Conservation (phyloP, 1,140 invertebrate species). For the Calephelis virginiensis region DNA sequence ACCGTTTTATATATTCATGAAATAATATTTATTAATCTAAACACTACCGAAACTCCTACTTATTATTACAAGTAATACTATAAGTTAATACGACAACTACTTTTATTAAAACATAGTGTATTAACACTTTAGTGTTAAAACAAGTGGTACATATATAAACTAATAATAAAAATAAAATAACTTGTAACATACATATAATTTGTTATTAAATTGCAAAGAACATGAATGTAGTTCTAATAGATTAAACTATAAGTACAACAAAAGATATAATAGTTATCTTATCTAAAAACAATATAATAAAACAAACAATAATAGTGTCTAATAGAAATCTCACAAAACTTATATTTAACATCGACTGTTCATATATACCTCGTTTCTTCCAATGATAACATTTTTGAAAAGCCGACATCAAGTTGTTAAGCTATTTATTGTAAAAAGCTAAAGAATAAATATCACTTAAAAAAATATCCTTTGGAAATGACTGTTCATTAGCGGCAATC, state of each 20-base stretch:
- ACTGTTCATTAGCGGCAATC: constrained; percentile 53
- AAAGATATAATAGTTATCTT: constrained; percentile 46
- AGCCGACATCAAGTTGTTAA: constrained; percentile 75
- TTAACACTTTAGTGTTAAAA: constrained; percentile 51
- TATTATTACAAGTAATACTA: constrained; percentile 76
- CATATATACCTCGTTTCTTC: constrained; percentile 72
- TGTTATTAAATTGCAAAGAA: constrained; percentile 48
- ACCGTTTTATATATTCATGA: constrained; percentile 72
- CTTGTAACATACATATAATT: constrained; percentile 52
- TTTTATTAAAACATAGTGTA: constrained; percentile 54
- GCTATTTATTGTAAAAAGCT: constrained; percentile 70
- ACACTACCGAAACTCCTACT: constrained; percentile 61
- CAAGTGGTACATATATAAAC: constrained; percentile 26
- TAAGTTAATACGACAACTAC: constrained; percentile 68
- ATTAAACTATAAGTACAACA: constrained; percentile 35
- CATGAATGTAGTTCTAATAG: constrained; percentile 45
- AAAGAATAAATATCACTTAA: constrained; percentile 70
- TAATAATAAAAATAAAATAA: constrained; percentile 41
- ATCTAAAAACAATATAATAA: constrained; percentile 52
- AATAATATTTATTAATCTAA: constrained; percentile 76
- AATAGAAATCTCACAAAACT: constrained; percentile 60
- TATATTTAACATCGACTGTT: constrained; percentile 69
- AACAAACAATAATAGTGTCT: constrained; percentile 47
- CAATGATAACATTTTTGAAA: constrained; percentile 74
- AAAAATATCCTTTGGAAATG: constrained; percentile 64